Evolutionary conservation across 2,113 vertebrate genomes (phyloP), one percentile per base, ranked within the genome.

Genomic region (Etia nguti): DNA sequence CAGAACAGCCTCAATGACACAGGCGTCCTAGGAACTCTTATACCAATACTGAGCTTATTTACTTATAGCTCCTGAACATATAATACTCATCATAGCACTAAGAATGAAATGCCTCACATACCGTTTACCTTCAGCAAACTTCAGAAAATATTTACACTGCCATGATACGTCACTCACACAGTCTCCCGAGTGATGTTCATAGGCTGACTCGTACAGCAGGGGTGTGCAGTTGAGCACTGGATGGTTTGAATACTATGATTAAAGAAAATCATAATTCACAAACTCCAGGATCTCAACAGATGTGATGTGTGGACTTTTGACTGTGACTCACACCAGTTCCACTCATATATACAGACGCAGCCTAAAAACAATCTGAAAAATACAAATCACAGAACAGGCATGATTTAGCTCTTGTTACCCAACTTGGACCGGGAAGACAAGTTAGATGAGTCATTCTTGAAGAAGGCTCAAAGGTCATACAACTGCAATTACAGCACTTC

Each of bases 401-500:
- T 7, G 11, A n/a, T 36, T 43, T 13, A 46, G 31, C 26, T 10
- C 8, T 4, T 24, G 5, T 57, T 55, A 36, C 38, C 48, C 48
- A 20, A 86, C 3, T 10, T 54, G n/a, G 20, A 20, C 20, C 29
- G 6, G n/a, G 24, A 83, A 56, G 80, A 73, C 12, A 46, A 43
- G 60, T 57, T n/a, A 31, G 20, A 79, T 81, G 81, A 91, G 48
- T 93, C 75, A 73, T 24, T 34, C 31, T 68, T 31, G 50, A 70
- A 57, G 38, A 18, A 7, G 5, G 59, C 83, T 82, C 88, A 93
- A 92, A 92, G 91, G 88, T 88, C 82, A 81, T 5, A 38, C 1
- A 41, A 87, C 57, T 80, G 56, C 65, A 83, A 83, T 56, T 16
- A 11, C 24, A 46, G n/a, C 55, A 80, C 15, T 54, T 80, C 22